These are phyloP conservation scores for Chiroxiphia lanceolata DNA, from an alignment of 2,797 vertebrate species.

Conservation along the genomic window DNA sequence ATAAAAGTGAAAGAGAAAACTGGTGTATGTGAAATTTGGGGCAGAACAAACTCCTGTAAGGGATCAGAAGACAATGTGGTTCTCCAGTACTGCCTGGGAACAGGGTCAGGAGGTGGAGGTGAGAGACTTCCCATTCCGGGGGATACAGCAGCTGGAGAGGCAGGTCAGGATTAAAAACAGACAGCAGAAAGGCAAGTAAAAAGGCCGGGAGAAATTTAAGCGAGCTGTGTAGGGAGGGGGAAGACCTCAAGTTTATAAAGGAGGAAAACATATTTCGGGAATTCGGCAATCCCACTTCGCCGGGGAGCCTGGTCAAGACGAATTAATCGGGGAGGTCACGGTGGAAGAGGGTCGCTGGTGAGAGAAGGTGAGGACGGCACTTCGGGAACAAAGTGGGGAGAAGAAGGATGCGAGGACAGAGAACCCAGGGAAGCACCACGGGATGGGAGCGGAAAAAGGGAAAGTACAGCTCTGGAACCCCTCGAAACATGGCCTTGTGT, in stretches of 20 bases:
- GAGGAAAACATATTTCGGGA: neutral
- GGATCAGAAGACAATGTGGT: rapidly evolving
- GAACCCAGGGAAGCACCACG: rapidly evolving
- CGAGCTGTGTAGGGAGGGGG: neutral
- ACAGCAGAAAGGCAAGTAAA: neutral
- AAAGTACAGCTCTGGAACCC: neutral
- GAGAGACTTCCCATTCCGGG: neutral
- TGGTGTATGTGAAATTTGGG: rapidly evolving
- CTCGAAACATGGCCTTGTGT: rapidly evolving
- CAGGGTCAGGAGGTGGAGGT: neutral
- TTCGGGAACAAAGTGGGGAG: neutral
- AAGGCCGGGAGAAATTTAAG: neutral
- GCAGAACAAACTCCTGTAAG: neutral
- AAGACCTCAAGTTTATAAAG: neutral
- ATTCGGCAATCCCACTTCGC: neutral
- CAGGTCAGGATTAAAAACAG: neutral
- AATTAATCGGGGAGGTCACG: neutral
- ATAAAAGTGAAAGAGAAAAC: neutral
- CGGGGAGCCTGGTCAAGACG: neutral
- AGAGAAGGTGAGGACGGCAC: neutral
- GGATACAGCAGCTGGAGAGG: neutral
- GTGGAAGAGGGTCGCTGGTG: rapidly evolving
- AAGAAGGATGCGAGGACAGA: neutral
- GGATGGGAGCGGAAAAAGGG: too few relatives aligned
- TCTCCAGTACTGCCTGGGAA: neutral